Percentiles rank a stretch among this genome's conserved stretches.
Conservation (phyloP, 2,888 invertebrate species). For the Galeopsomyia nigrocyanea region DNA sequence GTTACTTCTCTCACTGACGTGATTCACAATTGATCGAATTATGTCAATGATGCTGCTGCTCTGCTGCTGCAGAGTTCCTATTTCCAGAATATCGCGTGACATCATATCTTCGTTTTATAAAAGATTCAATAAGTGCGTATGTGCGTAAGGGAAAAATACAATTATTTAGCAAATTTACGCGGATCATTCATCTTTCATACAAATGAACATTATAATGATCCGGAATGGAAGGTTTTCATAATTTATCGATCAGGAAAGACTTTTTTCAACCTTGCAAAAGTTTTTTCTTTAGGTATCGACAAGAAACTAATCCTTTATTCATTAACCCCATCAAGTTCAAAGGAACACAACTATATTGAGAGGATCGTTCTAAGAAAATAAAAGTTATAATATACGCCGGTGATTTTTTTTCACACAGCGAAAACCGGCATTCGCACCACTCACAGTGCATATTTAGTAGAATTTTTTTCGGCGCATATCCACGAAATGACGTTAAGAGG, state of each 20-base stretch:
- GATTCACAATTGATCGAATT: constrained; percentile 4
- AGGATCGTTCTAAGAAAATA: not conserved
- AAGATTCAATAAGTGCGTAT: not conserved
- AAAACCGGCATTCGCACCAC: constrained; percentile 1
- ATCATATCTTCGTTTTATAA: no score
- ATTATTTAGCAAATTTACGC: no score
- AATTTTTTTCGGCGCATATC: constrained; percentile 8
- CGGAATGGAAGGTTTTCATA: not conserved
- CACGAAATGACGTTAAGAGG: not conserved
- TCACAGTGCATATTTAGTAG: not conserved
- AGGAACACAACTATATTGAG: not conserved
- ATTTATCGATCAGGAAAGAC: constrained; percentile 2
- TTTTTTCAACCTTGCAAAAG: constrained; percentile 19
- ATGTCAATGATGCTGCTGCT: no score
- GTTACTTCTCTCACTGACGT: not conserved
- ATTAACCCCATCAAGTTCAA: constrained; percentile 14
- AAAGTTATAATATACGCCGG: constrained; percentile 15
- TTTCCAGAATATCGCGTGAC: no score
- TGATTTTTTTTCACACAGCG: constrained; percentile 12
- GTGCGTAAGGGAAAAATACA: not conserved
- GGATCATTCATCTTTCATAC: no score
- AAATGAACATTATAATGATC: not conserved
- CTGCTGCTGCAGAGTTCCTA: no score
- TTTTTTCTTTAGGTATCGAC: not conserved
- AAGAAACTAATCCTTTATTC: constrained; percentile 26